These are phyloP conservation scores for Pelecanus crispus DNA, from an alignment of 2,113 vertebrate species.

Conservation along the genomic window DNA sequence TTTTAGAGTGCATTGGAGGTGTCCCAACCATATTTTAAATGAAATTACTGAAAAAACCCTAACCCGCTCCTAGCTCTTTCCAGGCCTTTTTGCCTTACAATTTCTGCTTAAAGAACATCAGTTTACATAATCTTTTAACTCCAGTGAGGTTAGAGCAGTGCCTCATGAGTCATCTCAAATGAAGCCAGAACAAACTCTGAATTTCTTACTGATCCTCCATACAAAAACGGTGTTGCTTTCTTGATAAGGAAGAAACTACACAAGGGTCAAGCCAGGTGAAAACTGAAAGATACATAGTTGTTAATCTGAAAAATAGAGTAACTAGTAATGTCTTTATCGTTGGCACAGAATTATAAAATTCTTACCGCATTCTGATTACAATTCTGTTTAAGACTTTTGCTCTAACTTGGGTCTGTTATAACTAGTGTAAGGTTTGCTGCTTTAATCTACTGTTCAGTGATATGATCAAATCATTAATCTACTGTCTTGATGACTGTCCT, in stretches of 20 bases:
- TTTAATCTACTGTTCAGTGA: not conserved
- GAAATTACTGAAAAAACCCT: not conserved
- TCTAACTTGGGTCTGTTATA: not conserved
- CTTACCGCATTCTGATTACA: not conserved
- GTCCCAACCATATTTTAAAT: not conserved
- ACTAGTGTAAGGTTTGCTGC: not conserved
- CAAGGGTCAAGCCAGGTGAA: not conserved
- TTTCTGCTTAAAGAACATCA: not conserved
- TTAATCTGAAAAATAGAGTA: not conserved
- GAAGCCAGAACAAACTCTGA: not conserved
- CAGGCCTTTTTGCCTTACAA: not conserved
- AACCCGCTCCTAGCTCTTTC: not conserved
- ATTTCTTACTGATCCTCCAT: not conserved
- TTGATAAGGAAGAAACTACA: not conserved
- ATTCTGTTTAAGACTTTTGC: not conserved
- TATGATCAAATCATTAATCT: not conserved
- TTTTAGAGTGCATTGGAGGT: not conserved
- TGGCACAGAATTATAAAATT: not conserved
- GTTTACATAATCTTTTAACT: not conserved
- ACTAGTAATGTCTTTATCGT: not conserved
- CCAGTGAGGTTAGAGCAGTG: not conserved
- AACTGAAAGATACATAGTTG: not conserved
- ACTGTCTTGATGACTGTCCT: not conserved
- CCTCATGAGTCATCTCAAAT: not conserved
- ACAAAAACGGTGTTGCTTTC: not conserved